A percentile compares a stretch with the other conserved stretches of the same genome.
phyloP scores from a whole-genome alignment of 1,140 invertebrate genomes.

The Rhagoletis zephyria region DNA sequence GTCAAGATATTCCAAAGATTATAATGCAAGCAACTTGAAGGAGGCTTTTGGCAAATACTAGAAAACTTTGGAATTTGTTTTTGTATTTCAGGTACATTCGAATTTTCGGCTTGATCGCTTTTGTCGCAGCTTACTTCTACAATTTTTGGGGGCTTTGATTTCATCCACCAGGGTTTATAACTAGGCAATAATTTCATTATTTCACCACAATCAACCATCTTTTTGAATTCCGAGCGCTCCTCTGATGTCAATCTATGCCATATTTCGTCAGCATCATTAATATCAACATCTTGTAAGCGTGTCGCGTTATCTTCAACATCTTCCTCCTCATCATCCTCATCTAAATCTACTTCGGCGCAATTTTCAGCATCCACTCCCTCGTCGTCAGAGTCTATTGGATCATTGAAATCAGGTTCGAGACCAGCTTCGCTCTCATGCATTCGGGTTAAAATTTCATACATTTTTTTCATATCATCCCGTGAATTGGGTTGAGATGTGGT shows the following conservation, averaged over 20 bases:
- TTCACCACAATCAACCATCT: slow-evolving; percentile 78
- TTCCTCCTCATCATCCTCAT: slow-evolving; percentile 61
- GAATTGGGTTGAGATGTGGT: slow-evolving; percentile 71
- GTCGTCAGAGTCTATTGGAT: slow-evolving; percentile 67
- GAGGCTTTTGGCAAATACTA: slow-evolving; percentile 76
- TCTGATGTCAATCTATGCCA: slow-evolving; percentile 80
- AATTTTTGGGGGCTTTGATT: slow-evolving; percentile 74
- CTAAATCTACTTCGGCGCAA: slow-evolving; percentile 49
- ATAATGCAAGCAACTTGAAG: slow-evolving; percentile 78
- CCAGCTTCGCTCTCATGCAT: slow-evolving; percentile 72
- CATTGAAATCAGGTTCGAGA: slow-evolving; percentile 66
- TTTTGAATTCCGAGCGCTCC: slow-evolving; percentile 82
- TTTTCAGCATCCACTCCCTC: slow-evolving; percentile 55
- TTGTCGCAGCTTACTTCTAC: slow-evolving; percentile 73
- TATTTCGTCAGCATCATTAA: slow-evolving; percentile 81
- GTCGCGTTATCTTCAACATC: slow-evolving; percentile 78
- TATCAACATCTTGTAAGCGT: slow-evolving; percentile 79
- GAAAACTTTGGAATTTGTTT: slow-evolving; percentile 74
- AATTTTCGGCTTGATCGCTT: slow-evolving; percentile 45
- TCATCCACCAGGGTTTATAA: slow-evolving; percentile 83
- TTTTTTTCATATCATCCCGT: slow-evolving; percentile 77
- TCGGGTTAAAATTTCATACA: slow-evolving; percentile 82
- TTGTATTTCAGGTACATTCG: slow-evolving; percentile 59
- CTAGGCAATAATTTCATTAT: slow-evolving; percentile 78
- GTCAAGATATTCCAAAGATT: slow-evolving; percentile 82